Conservation (phyloP, 2,113 vertebrate species). For the Zootoca vivipara region DNA sequence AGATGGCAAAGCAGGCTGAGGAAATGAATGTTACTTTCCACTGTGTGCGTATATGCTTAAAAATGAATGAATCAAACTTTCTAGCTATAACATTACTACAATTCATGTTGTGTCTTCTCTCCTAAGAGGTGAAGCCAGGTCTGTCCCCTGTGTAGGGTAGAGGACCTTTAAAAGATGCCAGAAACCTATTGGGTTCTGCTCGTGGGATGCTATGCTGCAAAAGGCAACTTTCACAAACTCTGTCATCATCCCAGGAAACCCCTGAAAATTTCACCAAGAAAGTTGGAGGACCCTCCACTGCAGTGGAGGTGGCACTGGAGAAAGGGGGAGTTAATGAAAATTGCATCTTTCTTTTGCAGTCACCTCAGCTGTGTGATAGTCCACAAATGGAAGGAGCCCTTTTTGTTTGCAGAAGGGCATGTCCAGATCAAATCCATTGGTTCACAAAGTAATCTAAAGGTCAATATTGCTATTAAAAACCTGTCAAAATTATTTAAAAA, state of each 20-base stretch:
- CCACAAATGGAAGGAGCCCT: no score
- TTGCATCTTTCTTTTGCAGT: no score
- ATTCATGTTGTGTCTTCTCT: neutral
- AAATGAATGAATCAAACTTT: neutral
- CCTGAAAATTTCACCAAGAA: no score
- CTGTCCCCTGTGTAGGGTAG: no score
- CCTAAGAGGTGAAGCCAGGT: neutral
- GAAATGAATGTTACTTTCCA: constrained; percentile 22
- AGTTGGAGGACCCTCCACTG: no score
- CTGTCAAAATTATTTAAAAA: neutral
- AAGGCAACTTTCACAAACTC: neutral
- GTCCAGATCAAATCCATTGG: no score
- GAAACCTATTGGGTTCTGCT: neutral
- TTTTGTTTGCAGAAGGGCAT: no score
- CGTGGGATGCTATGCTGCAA: neutral
- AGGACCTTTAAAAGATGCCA: accelerated
- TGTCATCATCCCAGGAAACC: no score
- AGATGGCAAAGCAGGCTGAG: neutral
- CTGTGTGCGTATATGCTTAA: neutral
- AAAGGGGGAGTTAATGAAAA: no score
- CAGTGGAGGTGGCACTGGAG: no score
- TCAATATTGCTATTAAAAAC: neutral
- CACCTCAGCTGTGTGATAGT: no score
- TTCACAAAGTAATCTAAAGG: neutral
- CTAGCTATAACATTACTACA: neutral